Percentiles rank a stretch among this genome's conserved stretches.
These are phyloP conservation scores for Nothocercus nigrocapillus DNA, from an alignment of 2,113 vertebrate species.

Conservation along the genomic window DNA sequence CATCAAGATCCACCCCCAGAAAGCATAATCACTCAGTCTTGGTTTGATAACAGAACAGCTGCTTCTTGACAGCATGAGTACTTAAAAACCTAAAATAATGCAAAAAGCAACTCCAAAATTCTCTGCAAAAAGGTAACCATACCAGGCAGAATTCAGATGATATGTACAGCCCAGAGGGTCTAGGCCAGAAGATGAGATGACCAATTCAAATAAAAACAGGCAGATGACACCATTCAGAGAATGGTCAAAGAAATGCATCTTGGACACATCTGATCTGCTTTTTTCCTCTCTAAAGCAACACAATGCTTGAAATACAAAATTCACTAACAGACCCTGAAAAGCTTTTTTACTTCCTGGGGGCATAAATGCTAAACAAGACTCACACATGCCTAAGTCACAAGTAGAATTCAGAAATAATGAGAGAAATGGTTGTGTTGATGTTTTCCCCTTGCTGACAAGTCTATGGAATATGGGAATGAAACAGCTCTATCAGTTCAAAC, in stretches of 20 bases:
- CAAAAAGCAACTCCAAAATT: not conserved
- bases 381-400: fast-evolving
- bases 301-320: not conserved
- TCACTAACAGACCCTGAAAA: not conserved
- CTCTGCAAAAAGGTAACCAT: not conserved
- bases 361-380: not conserved
- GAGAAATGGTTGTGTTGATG: not conserved
- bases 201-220: not conserved
- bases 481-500: not conserved
- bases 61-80: not conserved
- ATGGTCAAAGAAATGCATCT: not conserved
- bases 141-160: not conserved
- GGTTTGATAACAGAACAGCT: not conserved
- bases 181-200: not conserved
- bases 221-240: not conserved
- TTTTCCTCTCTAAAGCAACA: not conserved
- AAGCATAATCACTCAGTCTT: not conserved
- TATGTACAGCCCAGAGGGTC: not conserved
- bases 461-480: not conserved
- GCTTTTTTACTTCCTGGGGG: not conserved
- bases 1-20: not conserved
- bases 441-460: not conserved
- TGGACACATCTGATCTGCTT: not conserved
- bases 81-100: not conserved
- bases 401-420: not conserved